Base-by-base conservation (phyloP, 2,113 vertebrate genomes). In the Pachypanchax playfairii region DNA sequence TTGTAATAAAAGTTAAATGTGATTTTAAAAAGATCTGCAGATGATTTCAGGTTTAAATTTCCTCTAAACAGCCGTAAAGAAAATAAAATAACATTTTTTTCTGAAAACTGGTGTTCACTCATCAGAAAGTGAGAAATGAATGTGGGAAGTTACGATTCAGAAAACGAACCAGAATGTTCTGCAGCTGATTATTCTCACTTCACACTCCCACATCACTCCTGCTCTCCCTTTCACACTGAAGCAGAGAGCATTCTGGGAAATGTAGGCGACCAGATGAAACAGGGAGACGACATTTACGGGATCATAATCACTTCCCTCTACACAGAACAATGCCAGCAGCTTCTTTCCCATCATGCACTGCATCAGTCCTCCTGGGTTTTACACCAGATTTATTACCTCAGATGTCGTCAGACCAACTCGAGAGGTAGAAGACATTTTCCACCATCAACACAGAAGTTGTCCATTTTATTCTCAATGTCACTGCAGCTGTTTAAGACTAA, bases 361-460 rank as follows among this genome's bases (percentile, higher is more conserved):
- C 43, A 7, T 12, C 60, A 2, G 29, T 56, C 75, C 74, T 80
- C 63, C 53, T 4, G 47, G 75, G 68, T 31, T 59, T 55, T 69
- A 64, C 66, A 29, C 46, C 13, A 59, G 68, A 76, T 65, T 69
- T 65, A 79, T 82, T 79, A 76, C 78, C 14, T 18, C 57, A 54
- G 68, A 82, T 81, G 82, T 84, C 78, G 75, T 81, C 82, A 85
- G 78, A 79, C 71, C 6, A 49, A 75, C 54, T 60, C 49, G 4
- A 31, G 41, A 47, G 46, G 63, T 63, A 57, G 62, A 46, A 74
- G 79, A 70, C 70, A 59, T 60, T 73, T 70, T 70, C 59, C 61
- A 48, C 48, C 78, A 43, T 5, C 24, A 43, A 71, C 55, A 70
- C 58, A 18, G 22, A 46, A 56, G 43, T 51, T 26, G 13, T 18